Evolutionary conservation across 2,888 invertebrate genomes (phyloP).

Genomic region (Stratiomys singularior): DNA sequence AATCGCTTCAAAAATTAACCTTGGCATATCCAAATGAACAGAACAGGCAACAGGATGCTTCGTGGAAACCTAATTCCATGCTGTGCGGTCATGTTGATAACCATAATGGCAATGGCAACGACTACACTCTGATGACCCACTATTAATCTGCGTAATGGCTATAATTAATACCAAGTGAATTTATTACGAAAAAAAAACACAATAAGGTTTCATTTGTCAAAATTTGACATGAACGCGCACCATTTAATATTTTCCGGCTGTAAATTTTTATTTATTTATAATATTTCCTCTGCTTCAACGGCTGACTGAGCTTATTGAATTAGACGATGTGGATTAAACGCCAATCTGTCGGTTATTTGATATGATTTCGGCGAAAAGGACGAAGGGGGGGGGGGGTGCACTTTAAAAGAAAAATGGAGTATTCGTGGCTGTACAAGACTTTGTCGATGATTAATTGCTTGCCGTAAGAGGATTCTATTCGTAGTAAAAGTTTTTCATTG

Average conservation of each 20-base stretch:
- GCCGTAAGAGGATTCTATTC: background rate
- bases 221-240: slow-evolving; percentile 52
- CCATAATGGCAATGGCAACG: background rate
- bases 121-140: slow-evolving; percentile 37
- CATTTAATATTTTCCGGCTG: slow-evolving; percentile 37
- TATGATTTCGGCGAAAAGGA: slow-evolving; percentile 11
- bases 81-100: slow-evolving; percentile 1
- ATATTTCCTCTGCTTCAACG: background rate
- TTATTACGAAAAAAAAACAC: slow-evolving; percentile 35
- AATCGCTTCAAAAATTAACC: slow-evolving; percentile 31
- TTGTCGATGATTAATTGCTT: slow-evolving; percentile 39
- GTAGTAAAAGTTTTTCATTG: slow-evolving; percentile 21
- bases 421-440: background rate
- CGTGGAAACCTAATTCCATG: background rate
- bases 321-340: slow-evolving; percentile 32
- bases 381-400: too few species aligned
- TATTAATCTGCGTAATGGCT: slow-evolving; percentile 49
- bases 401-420: slow-evolving; percentile 11
- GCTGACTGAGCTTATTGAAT: slow-evolving; percentile 33
- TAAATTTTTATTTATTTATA: slow-evolving; percentile 35
- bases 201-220: slow-evolving; percentile 54
- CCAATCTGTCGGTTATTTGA: slow-evolving; percentile 13
- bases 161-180: slow-evolving; percentile 50
- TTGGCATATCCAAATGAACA: slow-evolving; percentile 34
- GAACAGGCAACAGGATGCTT: background rate